Conservation (phyloP, 2,113 vertebrate genomes). For the Crotalus helleri region DNA sequence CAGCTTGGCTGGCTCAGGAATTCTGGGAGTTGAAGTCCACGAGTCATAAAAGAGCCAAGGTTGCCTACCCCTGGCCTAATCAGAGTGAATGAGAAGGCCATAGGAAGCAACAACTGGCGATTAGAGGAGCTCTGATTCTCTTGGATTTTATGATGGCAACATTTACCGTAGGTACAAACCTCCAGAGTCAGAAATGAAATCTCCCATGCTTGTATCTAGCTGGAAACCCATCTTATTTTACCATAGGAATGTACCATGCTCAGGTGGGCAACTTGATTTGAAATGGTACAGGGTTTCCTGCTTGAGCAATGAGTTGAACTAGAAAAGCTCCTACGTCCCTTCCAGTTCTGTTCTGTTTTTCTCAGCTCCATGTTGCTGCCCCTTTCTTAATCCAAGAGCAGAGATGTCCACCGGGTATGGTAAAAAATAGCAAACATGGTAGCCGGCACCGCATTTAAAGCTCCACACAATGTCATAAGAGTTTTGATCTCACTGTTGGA, state of each 20-base stretch:
- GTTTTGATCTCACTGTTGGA: not conserved
- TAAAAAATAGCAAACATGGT: not conserved
- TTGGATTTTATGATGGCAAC: not conserved
- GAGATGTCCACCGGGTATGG: not conserved
- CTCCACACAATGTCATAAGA: not conserved
- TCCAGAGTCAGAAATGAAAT: not conserved
- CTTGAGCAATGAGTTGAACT: not conserved
- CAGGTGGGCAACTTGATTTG: not conserved
- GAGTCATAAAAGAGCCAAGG: too few species aligned
- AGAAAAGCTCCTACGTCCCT: too few species aligned
- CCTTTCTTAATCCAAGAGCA: not conserved
- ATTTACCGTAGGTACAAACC: not conserved
- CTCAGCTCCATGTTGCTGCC: not conserved
- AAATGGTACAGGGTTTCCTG: not conserved
- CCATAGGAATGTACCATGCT: not conserved
- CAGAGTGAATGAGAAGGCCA: not conserved
- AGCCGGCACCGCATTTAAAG: not conserved
- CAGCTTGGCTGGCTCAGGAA: too few species aligned
- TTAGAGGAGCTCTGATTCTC: not conserved
- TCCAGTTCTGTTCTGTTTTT: not conserved
- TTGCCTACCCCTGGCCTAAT: not conserved
- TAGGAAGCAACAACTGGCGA: not conserved
- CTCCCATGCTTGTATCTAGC: not conserved
- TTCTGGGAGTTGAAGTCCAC: too few species aligned
- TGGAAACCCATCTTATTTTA: not conserved